A percentile compares a stretch with the other conserved stretches of the same genome.
Conservation (phyloP, 2,888 invertebrate genomes). For the Trisateles emortualis region DNA sequence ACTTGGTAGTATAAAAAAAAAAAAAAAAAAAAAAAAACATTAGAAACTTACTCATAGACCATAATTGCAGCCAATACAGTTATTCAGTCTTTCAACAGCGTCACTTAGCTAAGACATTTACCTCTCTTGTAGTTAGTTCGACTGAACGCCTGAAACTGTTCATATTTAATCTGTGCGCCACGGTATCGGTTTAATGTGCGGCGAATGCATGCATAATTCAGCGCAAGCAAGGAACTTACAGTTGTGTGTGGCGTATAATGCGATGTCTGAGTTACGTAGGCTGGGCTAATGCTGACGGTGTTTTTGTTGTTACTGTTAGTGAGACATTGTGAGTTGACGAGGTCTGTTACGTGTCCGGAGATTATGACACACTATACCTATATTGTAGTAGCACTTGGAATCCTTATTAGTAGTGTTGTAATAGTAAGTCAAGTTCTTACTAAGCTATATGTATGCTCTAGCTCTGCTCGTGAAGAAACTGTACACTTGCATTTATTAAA, state of each 20-base stretch:
- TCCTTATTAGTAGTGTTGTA: too few species aligned
- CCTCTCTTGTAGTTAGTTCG: constrained; percentile 63
- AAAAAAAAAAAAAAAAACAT: too few species aligned
- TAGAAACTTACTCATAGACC: too few species aligned
- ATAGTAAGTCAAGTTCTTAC: too few species aligned
- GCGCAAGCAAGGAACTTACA: constrained; percentile 52
- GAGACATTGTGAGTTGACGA: neutral
- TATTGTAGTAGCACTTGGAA: too few species aligned
- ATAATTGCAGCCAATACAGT: neutral
- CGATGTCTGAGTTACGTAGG: constrained; percentile 50
- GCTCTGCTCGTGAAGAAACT: too few species aligned
- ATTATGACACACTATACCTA: too few species aligned
- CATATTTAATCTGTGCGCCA: constrained; percentile 70
- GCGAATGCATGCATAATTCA: constrained; percentile 72
- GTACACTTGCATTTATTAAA: too few species aligned
- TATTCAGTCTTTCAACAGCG: constrained; percentile 5
- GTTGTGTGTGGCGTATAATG: constrained; percentile 55
- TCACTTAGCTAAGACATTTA: constrained; percentile 41
- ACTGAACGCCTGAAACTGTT: constrained; percentile 72
- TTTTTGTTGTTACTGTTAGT: constrained; percentile 13
- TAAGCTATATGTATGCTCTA: too few species aligned
- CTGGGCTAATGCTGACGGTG: constrained; percentile 35
- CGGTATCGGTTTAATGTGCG: constrained; percentile 71
- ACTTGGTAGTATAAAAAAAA: too few species aligned
- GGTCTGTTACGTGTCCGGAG: too few species aligned